Percentiles rank a stretch among this genome's conserved stretches.
phyloP scores from a whole-genome alignment of 1,140 invertebrate genomes.

The Anoplophora glabripennis region DNA sequence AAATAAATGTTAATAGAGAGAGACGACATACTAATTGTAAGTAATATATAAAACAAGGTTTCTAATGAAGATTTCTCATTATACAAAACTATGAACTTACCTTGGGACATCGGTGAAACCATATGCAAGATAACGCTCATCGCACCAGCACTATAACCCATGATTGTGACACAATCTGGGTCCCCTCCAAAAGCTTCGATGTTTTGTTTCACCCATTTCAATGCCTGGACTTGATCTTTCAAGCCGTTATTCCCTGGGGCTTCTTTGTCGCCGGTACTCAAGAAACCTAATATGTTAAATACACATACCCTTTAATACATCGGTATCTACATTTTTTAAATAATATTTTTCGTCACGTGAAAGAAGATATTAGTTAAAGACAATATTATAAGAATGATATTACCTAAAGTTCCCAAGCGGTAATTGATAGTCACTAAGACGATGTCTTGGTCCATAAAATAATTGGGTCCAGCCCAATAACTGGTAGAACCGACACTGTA shows the following conservation, averaged over 20 bases:
- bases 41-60: too few relatives aligned
- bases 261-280: conserved; percentile 62
- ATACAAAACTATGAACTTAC: conserved; percentile 13
- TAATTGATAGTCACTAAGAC: conserved; percentile 62
- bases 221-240: conserved; percentile 70
- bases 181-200: conserved; percentile 74
- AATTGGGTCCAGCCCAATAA: conserved; percentile 49
- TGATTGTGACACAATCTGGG: conserved; percentile 63
- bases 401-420: conserved; percentile 54
- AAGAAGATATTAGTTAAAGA: too few relatives aligned
- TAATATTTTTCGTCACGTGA: too few relatives aligned
- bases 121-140: conserved; percentile 65
- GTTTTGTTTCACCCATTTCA: conserved; percentile 72
- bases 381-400: too few relatives aligned
- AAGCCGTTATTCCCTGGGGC: conserved; percentile 71
- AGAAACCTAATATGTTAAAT: conserved; percentile 61
- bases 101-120: conserved; percentile 68
- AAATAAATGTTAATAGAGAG: too few relatives aligned
- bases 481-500: conserved; percentile 41
- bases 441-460: conserved; percentile 53
- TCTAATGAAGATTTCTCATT: too few relatives aligned
- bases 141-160: conserved; percentile 69
- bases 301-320: too few relatives aligned
- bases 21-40: too few relatives aligned
- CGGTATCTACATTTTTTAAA: too few relatives aligned